Evolutionary conservation across 2,888 invertebrate species (phyloP), one percentile per base, ranked within the genome.

Genomic region (Drosophila quasianomalipes): DNA sequence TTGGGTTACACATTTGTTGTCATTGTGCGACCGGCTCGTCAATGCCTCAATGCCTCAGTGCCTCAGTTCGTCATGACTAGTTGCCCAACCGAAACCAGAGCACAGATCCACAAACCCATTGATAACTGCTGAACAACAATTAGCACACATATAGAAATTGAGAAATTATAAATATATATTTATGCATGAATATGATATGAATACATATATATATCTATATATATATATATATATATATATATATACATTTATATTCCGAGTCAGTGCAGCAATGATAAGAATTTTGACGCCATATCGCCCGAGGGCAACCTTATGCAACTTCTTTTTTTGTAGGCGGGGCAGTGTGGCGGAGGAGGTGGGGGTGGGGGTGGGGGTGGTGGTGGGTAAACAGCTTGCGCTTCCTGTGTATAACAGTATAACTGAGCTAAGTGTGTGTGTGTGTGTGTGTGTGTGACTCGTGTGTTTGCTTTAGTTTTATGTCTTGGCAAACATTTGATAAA

Each of bases 401-500:
- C 84, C 82, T 76, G 76, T 71, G 39, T 68, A 28, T 49, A 19
- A 35, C 19, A 39, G n/a, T n/a, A n/a, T n/a, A n/a, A 28, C n/a
- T 10, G 19, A 26, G 4, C 16, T 16, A 16, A 12, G 49, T 61
- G 54, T 54, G 51, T 49, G 59, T 47, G 44, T 22, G 6, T 41
- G 41, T n/a, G 49, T 68, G 47, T 51, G 51, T 47, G 62, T 55
- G 41, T n/a, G n/a, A 28, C 57, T 31, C 30, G 49, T 9, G 47
- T 86, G 68, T 85, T 80, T 83, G 83, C 69, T 73, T 81, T 74
- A 75, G 81, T 76, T 86, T 83, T 85, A 88, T 79, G 82, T 77
- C 76, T 85, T 61, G 76, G 68, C 88, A 86, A 86, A 86, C 86
- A 88, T 82, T 85, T 79, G 82, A 88, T 84, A 86, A 85, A 68